These are phyloP conservation scores for Nomada lathburiana DNA, from an alignment of 2,888 invertebrate species.

Conservation along the genomic window DNA sequence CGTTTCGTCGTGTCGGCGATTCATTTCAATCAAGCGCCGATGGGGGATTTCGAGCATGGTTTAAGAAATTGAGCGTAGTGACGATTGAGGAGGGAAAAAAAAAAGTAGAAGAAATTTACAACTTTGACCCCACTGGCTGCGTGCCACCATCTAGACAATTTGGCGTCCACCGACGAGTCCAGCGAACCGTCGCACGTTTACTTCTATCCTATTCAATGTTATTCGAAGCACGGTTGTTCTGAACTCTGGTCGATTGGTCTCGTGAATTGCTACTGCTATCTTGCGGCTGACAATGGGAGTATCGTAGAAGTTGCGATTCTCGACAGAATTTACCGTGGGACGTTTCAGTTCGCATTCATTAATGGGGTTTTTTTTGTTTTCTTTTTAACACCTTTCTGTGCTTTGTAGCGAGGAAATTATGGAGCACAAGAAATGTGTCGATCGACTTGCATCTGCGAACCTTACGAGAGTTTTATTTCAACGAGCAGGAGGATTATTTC, in stretches of 20 bases:
- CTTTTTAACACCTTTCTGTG: too few relatives aligned
- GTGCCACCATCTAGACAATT: slow-evolving; percentile 11
- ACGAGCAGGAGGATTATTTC: too few relatives aligned
- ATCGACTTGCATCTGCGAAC: too few relatives aligned
- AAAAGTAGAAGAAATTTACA: slow-evolving; percentile 17
- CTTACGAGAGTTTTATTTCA: too few relatives aligned
- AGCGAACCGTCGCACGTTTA: slow-evolving; percentile 3
- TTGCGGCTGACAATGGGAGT: background rate
- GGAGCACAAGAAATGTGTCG: too few relatives aligned
- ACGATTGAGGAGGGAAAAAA: background rate
- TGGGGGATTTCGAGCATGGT: too few relatives aligned
- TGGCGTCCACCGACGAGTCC: slow-evolving; percentile 11
- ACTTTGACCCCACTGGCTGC: slow-evolving; percentile 36
- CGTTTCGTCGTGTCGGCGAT: background rate
- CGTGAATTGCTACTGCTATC: background rate
- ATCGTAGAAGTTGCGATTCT: background rate
- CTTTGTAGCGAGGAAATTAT: too few relatives aligned
- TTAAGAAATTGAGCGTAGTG: too few relatives aligned
- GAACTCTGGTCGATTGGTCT: background rate
- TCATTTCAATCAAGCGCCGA: too few relatives aligned
- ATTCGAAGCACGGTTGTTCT: background rate
- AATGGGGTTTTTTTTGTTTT: too few relatives aligned
- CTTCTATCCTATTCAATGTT: slow-evolving; percentile 2
- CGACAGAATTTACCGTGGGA: background rate
- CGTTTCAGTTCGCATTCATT: too few relatives aligned